Evolutionary conservation across 2,888 invertebrate species (phyloP).

Genomic region (Oxytorus armatus): DNA sequence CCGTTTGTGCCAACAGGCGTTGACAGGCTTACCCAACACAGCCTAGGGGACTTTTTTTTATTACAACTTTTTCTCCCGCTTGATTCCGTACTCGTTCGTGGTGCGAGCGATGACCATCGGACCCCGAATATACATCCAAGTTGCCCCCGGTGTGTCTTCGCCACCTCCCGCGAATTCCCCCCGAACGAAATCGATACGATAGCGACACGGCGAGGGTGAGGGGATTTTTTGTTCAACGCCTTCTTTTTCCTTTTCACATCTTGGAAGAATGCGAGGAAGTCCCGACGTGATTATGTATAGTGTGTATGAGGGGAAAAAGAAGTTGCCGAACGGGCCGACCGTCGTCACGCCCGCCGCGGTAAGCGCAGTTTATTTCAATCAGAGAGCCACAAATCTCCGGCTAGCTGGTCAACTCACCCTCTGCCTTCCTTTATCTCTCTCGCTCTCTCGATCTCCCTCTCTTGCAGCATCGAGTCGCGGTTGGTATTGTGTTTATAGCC

Average conservation of each 20-base stretch:
- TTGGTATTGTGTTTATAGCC: constrained; percentile 3
- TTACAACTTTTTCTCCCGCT: constrained; percentile 22
- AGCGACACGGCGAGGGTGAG: constrained; percentile 9
- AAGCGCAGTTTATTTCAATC: constrained; percentile 81
- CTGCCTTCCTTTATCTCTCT: constrained; percentile 25
- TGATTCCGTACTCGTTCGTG: constrained; percentile 28
- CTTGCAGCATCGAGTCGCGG: constrained; percentile 1
- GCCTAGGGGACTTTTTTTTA: constrained; percentile 15
- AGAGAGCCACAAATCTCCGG: constrained; percentile 79
- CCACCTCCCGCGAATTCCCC: constrained; percentile 50
- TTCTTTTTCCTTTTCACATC: not conserved
- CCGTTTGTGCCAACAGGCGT: constrained; percentile 61
- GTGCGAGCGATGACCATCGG: constrained; percentile 63
- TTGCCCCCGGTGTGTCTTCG: constrained; percentile 43
- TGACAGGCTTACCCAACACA: constrained; percentile 65
- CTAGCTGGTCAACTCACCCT: constrained; percentile 59
- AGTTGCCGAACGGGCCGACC: constrained; percentile 44
- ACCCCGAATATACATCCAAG: constrained; percentile 45
- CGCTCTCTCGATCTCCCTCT: not conserved
- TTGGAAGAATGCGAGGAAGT: constrained; percentile 48
- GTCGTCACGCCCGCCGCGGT: constrained; percentile 59
- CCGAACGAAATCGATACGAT: constrained; percentile 61
- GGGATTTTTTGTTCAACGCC: constrained; percentile 16
- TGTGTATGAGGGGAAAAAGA: constrained; percentile 45
- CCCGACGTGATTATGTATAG: constrained; percentile 41